Evolutionary conservation across 2,888 invertebrate genomes (phyloP), one percentile per base, ranked within the genome.

Genomic region (Protonemura montana): DNA sequence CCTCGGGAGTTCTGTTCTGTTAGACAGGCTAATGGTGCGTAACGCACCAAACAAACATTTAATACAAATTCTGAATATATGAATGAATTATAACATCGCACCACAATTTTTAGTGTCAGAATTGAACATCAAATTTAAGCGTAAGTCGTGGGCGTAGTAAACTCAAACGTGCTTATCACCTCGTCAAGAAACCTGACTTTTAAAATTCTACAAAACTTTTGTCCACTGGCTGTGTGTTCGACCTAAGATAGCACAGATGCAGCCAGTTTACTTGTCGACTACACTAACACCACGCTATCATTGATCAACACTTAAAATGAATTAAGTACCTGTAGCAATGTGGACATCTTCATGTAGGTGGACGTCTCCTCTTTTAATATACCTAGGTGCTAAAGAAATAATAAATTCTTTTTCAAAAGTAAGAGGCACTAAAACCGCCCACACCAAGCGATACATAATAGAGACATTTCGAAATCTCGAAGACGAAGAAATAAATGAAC

Each of bases 1-100:
- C 59, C 59, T 59, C 59, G 21, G 59, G 59, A 7, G 59, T 2
- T 21, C 13, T 16, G 21, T 2, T 21, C 13, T 16, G 21, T 59
- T 16, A 10, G 21, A 21, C 59, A 59, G 41, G 41, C 82, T 83
- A 83, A 30, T 42, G 41, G 35, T 42, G 82, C 35, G 82, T 83
- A 83, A 83, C 35, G 82, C 35, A 41, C n/a, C 30, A 83, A 83
- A 83, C 42, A 83, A 83, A 78, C 78, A 78, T 78, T 83, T 83
- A 83, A 83, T 41, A 83, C n/a, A 10, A 41, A 5, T 35, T 35
- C 29, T 83, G 82, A 83, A 83, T 83, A 83, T 83, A 83, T 83
- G 82, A 83, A 83, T 83, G 21, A 78, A 78, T 78, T 78, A 78
- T 3, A 1, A 78, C 27, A 78, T 6, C 78, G 21, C 5, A 6